Base-by-base conservation (phyloP, 2,113 vertebrate species). In the Platysteira castanea region DNA sequence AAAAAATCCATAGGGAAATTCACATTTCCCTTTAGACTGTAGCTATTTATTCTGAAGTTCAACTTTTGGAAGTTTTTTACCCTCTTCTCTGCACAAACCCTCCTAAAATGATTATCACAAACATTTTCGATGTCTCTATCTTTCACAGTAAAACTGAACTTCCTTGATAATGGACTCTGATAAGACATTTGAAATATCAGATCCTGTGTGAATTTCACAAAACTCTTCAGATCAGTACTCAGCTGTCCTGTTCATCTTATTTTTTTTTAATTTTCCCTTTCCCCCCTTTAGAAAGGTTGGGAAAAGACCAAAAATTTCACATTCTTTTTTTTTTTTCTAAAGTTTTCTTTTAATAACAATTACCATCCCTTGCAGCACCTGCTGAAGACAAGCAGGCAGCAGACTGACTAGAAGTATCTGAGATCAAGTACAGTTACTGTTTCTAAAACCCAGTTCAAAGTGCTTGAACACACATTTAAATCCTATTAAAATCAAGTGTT, bases 401-500 rank as follows among this genome's bases (percentile, higher is more conserved):
- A 79, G 63, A 17, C 63, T 42, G 49, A 83, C 30, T 54, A 15
- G 37, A 82, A 82, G 37, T 20, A 79, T 44, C 57, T 76, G 41
- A 79, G 65, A 50, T 21, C 0, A 0, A 13, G 20, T 65, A 41
- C 16, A 59, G 53, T 47, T 31, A 30, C 52, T 52, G 17, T 18
- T 90, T 90, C 28, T 41, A 88, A 64, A 31, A 47, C 22, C 50
- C 33, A 14, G 30, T 69, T 76, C 74, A 71, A 79, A 69, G 24
- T 8, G 31, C 44, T 68, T 82, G 68, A 94, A 73, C 44, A 83
- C 10, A 26, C 2, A 4, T 68, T 56, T 65, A 85, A 93, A 91
- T 68, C 77, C 49, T 41, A 50, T 64, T 91, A 63, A 89, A 93
- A 89, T 78, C 60, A 91, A 60, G 52, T 76, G 49, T 87, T 94